A percentile compares a stretch with the other conserved stretches of the same genome.
phyloP scores from a whole-genome alignment of 2,888 invertebrate genomes.

The Plebejus melissa region DNA sequence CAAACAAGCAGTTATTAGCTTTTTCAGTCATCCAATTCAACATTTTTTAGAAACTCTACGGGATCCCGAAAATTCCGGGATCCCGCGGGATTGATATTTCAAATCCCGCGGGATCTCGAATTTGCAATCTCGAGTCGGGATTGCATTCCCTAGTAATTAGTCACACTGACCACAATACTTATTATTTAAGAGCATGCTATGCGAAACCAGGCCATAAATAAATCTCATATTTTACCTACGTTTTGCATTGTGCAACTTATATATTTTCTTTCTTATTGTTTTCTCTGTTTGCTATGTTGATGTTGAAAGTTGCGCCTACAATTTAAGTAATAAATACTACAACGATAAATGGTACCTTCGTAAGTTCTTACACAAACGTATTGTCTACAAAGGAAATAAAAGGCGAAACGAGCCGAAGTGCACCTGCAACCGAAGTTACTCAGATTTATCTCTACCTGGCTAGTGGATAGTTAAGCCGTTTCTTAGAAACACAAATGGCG shows the following conservation, averaged over 20 bases:
- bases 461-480: slow-evolving; percentile 7
- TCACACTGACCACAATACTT: neutral
- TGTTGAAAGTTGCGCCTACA: neutral
- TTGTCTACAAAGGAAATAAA: neutral
- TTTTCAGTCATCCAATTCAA: too few relatives aligned
- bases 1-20: too few relatives aligned
- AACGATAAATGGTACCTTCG: neutral
- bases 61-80: too few relatives aligned
- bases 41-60: too few relatives aligned
- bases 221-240: neutral
- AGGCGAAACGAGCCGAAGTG: slow-evolving; percentile 10
- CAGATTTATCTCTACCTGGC: slow-evolving; percentile 21
- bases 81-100: too few relatives aligned
- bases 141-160: neutral
- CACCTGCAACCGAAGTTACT: slow-evolving; percentile 17
- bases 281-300: neutral
- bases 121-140: too few relatives aligned
- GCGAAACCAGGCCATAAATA: neutral
- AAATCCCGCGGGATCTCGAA: too few relatives aligned
- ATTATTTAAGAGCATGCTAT: neutral
- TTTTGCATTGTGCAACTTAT: slow-evolving; percentile 1
- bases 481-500: slow-evolving; percentile 26
- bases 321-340: neutral
- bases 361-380: slow-evolving; percentile 8
- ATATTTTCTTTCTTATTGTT: neutral